Evolutionary conservation across 1,140 invertebrate species (phyloP).

Genomic region (Aphelinus certus): DNA sequence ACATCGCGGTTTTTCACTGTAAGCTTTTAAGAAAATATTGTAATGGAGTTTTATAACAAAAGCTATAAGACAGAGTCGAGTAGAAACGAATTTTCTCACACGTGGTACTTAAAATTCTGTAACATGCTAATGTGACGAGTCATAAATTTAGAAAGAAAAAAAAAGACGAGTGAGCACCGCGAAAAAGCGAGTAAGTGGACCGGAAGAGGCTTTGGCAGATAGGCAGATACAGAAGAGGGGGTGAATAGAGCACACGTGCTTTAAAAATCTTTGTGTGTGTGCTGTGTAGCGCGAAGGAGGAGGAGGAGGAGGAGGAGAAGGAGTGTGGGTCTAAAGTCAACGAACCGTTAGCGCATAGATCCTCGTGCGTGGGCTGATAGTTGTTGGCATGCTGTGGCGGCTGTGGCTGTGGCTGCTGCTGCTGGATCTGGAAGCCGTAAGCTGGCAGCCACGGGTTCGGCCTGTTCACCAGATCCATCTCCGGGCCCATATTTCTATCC

Average conservation of each 20-base stretch:
- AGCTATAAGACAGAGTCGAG: no score
- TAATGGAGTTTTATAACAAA: no score
- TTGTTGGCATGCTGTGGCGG: slow-evolving; percentile 41
- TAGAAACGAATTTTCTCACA: no score
- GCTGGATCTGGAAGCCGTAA: slow-evolving; percentile 64
- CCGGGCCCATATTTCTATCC: slow-evolving; percentile 40
- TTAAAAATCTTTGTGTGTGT: no score
- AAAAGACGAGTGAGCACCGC: no score
- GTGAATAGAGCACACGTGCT: no score
- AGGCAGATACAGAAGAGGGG: slow-evolving; percentile 9
- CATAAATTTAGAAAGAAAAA: no score
- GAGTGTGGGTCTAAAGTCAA: slow-evolving; percentile 44
- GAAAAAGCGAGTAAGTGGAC: neutral
- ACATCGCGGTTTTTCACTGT: no score
- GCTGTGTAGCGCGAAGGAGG: neutral
- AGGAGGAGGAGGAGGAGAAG: slow-evolving; percentile 34
- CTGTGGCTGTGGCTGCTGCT: slow-evolving; percentile 44
- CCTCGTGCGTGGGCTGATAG: slow-evolving; percentile 59
- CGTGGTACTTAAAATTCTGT: no score
- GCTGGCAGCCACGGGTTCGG: slow-evolving; percentile 64
- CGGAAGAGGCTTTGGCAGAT: slow-evolving; percentile 11
- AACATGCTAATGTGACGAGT: no score
- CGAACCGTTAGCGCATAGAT: slow-evolving; percentile 63
- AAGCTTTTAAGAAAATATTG: no score
- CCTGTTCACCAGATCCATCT: slow-evolving; percentile 59